These are phyloP conservation scores for Ennomos erosarius DNA, from an alignment of 2,888 invertebrate genomes.

Conservation along the genomic window DNA sequence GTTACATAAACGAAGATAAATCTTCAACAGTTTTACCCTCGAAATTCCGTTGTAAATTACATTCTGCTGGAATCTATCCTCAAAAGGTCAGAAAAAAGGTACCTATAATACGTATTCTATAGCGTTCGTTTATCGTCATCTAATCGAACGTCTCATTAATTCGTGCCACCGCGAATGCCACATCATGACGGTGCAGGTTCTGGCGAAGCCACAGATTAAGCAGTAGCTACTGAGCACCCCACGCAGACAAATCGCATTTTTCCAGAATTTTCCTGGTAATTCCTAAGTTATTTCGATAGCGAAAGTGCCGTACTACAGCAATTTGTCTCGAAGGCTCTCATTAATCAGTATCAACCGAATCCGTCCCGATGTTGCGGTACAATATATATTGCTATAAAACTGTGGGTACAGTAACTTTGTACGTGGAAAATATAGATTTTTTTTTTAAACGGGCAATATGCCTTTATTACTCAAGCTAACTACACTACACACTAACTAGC, in stretches of 20 bases:
- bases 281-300: constrained; percentile 26
- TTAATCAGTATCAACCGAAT: constrained; percentile 29
- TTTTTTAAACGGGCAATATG: too few relatives aligned
- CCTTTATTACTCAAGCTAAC: too few relatives aligned
- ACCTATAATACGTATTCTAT: too few relatives aligned
- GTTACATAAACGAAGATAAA: too few relatives aligned
- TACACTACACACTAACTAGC: too few relatives aligned
- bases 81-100: too few relatives aligned
- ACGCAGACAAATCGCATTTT: constrained; percentile 26
- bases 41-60: too few relatives aligned
- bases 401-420: background rate
- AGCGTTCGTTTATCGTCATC: constrained; percentile 1
- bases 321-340: constrained; percentile 25
- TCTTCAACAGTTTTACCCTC: too few relatives aligned
- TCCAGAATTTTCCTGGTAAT: constrained; percentile 21
- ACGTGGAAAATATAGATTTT: too few relatives aligned
- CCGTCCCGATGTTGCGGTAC: constrained; percentile 7
- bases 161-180: constrained; percentile 8
- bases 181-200: constrained; percentile 19
- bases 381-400: background rate
- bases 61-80: too few relatives aligned
- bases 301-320: constrained; percentile 25
- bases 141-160: constrained; percentile 8
- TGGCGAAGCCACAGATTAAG: background rate
- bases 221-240: too few relatives aligned